Evolutionary conservation across 2,888 invertebrate species (phyloP).

Genomic region (Apoda limacodes): DNA sequence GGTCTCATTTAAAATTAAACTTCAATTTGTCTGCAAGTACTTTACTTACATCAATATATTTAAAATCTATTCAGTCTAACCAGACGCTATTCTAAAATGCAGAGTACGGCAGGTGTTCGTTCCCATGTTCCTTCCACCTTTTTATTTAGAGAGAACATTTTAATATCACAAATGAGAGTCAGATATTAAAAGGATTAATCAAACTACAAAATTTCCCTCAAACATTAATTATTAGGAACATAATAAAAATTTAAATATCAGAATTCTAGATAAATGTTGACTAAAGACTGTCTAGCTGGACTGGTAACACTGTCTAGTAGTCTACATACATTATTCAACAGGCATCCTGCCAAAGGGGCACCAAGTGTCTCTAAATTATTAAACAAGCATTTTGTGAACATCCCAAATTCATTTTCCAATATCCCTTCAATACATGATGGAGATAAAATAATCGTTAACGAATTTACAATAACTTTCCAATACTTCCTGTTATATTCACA

Average conservation of each 20-base stretch:
- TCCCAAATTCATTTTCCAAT: slow-evolving; percentile 45
- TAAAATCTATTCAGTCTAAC: too few relatives aligned
- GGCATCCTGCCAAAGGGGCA: slow-evolving; percentile 44
- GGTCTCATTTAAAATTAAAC: too few relatives aligned
- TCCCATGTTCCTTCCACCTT: slow-evolving; percentile 32
- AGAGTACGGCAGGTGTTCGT: slow-evolving; percentile 42
- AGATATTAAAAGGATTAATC: slow-evolving; percentile 38
- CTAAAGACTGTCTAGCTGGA: too few relatives aligned
- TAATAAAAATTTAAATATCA: too few relatives aligned
- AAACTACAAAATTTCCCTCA: slow-evolving; percentile 21
- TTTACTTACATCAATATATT: slow-evolving; percentile 7
- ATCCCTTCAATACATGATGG: slow-evolving; percentile 37
- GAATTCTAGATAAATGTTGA: too few relatives aligned
- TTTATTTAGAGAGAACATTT: too few relatives aligned
- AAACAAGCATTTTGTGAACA: slow-evolving; percentile 62
- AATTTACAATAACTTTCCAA: too few relatives aligned
- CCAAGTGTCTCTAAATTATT: slow-evolving; percentile 54
- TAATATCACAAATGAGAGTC: slow-evolving; percentile 25
- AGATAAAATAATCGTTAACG: slow-evolving; percentile 47
- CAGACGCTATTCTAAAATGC: slow-evolving; percentile 33
- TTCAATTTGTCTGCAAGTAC: too few relatives aligned
- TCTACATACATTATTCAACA: slow-evolving; percentile 62
- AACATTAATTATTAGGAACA: too few relatives aligned
- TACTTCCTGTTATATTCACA: too few relatives aligned
- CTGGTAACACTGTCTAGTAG: too few relatives aligned